Conservation (phyloP, 30 jellyfish, hydroid and myxozoan genomes). For the Hydractinia echinata region DNA sequence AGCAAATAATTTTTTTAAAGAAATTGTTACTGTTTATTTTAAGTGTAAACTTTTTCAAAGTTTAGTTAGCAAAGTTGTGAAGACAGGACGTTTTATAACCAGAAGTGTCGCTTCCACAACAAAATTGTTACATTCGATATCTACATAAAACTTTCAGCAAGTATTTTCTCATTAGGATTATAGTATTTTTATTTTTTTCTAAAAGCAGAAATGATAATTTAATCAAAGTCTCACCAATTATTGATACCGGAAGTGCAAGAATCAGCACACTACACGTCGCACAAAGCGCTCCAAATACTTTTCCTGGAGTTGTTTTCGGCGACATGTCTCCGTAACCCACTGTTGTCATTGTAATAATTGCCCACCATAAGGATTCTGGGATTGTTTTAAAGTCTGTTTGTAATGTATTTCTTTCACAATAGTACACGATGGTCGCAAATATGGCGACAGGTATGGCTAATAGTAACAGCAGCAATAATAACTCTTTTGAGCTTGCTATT, state of each 20-base stretch:
- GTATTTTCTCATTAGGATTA: no score
- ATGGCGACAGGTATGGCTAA: conserved; percentile 91
- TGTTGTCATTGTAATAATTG: conserved; percentile 94
- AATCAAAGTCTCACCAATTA: conserved; percentile 57
- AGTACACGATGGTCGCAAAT: conserved; percentile 84
- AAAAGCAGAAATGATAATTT: neutral
- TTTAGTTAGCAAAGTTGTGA: no score
- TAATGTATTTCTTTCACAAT: conserved; percentile 75
- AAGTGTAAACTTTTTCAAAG: no score
- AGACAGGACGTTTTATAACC: no score
- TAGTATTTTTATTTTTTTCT: no score
- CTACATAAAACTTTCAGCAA: no score
- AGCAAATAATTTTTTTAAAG: no score
- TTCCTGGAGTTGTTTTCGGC: conserved; percentile 88
- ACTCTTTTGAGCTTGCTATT: conserved; percentile 90
- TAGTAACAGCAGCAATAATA: conserved; percentile 65
- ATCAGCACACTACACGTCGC: conserved; percentile 93
- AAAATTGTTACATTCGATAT: no score
- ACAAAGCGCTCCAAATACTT: conserved; percentile 84
- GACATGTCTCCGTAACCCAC: conserved; percentile 99
- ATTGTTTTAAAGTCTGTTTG: conserved; percentile 74
- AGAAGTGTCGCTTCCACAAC: no score
- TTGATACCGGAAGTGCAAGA: conserved; percentile 95
- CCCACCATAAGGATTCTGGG: conserved; percentile 99
- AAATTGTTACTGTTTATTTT: no score